A percentile compares a stretch with the other conserved stretches of the same genome.
These are phyloP conservation scores for Cabera pusaria DNA, from an alignment of 2,888 invertebrate genomes.

Conservation along the genomic window DNA sequence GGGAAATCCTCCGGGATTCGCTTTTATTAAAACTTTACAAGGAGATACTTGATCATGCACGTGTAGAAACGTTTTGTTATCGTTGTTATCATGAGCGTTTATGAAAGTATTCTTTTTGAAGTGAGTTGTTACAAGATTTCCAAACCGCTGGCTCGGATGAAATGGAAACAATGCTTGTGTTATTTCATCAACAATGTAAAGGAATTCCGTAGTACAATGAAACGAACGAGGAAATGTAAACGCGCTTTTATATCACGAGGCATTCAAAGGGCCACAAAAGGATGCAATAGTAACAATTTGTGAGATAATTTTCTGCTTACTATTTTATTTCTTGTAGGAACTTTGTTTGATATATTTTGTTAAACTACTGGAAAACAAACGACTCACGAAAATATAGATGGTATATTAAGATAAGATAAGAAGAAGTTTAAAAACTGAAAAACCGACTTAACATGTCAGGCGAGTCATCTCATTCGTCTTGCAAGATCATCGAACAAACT, in stretches of 20 bases:
- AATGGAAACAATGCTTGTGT: constrained; percentile 71
- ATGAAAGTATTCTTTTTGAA: constrained; percentile 35
- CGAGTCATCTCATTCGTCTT: no score
- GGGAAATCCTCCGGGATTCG: constrained; percentile 58
- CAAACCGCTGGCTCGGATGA: constrained; percentile 53
- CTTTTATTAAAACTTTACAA: constrained; percentile 71
- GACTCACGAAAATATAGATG: no score
- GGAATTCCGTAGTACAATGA: constrained; percentile 68
- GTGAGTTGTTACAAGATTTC: constrained; percentile 59
- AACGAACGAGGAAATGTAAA: constrained; percentile 69
- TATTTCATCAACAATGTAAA: constrained; percentile 70
- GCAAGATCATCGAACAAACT: no score
- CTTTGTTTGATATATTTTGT: no score
- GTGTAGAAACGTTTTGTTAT: constrained; percentile 38
- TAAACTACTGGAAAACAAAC: no score
- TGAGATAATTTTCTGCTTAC: constrained; percentile 26
- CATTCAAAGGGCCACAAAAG: constrained; percentile 67
- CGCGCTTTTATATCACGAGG: constrained; percentile 64
- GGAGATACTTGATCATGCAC: constrained; percentile 46
- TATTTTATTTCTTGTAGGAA: no score
- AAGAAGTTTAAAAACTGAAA: no score
- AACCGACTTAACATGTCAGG: no score
- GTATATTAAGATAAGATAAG: no score
- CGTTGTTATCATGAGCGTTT: constrained; percentile 40
- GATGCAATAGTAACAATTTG: constrained; percentile 34